phyloP scores from a whole-genome alignment of 2,797 vertebrate genomes.

The Otolemur crassicaudatus region DNA sequence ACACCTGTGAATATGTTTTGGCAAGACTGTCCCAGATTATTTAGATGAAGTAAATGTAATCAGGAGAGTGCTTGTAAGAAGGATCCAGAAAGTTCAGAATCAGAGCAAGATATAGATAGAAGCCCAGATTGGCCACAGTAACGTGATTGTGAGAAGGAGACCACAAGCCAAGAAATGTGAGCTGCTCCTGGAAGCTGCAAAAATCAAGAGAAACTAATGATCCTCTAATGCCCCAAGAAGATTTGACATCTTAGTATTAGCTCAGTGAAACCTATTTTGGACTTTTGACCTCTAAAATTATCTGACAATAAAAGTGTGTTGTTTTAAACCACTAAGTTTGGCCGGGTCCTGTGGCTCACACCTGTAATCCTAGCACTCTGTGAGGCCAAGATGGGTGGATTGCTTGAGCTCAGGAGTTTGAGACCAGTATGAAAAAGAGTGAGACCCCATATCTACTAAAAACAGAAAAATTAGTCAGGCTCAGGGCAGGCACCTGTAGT shows the following conservation, averaged over 20 bases:
- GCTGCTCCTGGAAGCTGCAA: background rate
- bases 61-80: background rate
- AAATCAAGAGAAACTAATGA: background rate
- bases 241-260: background rate
- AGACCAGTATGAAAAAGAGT: too few species aligned
- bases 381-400: too few species aligned
- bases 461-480: too few species aligned
- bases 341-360: too few species aligned
- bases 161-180: background rate
- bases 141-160: background rate
- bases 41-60: background rate
- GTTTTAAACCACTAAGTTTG: background rate
- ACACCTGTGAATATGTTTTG: background rate
- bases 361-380: too few species aligned
- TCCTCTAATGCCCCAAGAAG: background rate
- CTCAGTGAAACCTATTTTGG: background rate
- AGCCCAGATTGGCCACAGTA: background rate
- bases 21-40: background rate
- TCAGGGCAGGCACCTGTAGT: too few species aligned
- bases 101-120: background rate
- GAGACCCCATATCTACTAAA: too few species aligned
- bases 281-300: background rate
- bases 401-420: too few species aligned
- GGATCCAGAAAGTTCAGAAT: background rate
- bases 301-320: background rate